Evolutionary conservation across 2,888 invertebrate species (phyloP).

Genomic region (Dioctria rufipes): DNA sequence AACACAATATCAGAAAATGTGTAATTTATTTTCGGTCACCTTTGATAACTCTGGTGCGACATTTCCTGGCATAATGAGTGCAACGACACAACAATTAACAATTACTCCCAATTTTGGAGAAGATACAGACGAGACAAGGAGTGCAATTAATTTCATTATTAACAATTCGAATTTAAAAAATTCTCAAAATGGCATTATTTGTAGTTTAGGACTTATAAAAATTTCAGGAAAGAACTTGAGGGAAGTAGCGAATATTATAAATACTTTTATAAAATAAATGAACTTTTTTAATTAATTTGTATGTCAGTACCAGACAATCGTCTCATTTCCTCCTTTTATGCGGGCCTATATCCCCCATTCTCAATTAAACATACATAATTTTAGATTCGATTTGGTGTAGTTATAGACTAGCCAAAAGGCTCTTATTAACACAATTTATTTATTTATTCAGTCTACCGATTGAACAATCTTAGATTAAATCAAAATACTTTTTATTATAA

Average conservation of each 20-base stretch:
- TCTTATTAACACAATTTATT: no score
- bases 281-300: neutral
- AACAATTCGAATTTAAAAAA: conserved; percentile 65
- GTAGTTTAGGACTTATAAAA: conserved; percentile 66
- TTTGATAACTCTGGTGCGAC: conserved; percentile 63
- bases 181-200: conserved; percentile 65
- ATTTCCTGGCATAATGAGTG: conserved; percentile 63
- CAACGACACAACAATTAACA: conserved; percentile 64
- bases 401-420: no score
- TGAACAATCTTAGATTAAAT: no score
- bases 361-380: no score
- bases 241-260: conserved; percentile 64
- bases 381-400: no score
- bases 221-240: conserved; percentile 63
- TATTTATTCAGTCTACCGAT: no score
- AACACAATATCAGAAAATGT: conserved; percentile 67
- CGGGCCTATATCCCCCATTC: no score
- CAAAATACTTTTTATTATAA: no score
- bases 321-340: no score
- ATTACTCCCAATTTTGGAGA: conserved; percentile 66
- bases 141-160: conserved; percentile 67
- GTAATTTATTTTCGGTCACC: conserved; percentile 65
- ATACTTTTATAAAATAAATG: conserved; percentile 58
- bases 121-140: conserved; percentile 66
- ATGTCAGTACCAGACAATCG: no score